Percentiles rank a stretch among this genome's conserved stretches.
Evolutionary conservation across 2,888 invertebrate genomes (phyloP).

Genomic region (Perithous albicinctus): DNA sequence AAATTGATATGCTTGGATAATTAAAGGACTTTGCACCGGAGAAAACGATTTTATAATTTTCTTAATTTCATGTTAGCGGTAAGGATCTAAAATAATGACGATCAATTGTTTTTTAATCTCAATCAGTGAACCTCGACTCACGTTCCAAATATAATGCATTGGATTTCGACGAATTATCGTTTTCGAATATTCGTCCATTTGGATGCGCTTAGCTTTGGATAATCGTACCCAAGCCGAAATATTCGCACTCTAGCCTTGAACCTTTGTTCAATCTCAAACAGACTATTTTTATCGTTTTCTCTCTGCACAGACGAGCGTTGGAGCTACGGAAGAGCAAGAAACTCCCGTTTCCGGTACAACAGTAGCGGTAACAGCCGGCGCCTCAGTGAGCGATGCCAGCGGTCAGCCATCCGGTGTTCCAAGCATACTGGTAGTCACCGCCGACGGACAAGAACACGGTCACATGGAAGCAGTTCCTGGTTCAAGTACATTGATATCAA

Average conservation of each 20-base stretch:
- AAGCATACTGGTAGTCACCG: constrained; percentile 74
- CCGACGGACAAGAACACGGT: constrained; percentile 77
- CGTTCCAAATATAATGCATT: too few species aligned
- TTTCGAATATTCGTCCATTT: too few species aligned
- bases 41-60: too few species aligned
- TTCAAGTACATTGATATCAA: constrained; percentile 76
- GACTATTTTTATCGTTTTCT: not conserved
- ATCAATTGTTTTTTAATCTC: too few species aligned
- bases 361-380: constrained; percentile 73
- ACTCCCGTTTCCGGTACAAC: constrained; percentile 75
- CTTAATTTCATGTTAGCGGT: too few species aligned
- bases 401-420: constrained; percentile 76
- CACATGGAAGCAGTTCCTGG: constrained; percentile 78
- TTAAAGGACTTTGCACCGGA: too few species aligned
- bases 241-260: not conserved
- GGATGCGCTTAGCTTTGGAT: too few species aligned
- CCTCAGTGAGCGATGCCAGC: constrained; percentile 73
- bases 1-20: too few species aligned
- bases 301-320: constrained; percentile 76
- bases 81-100: too few species aligned
- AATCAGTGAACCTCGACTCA: too few species aligned
- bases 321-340: constrained; percentile 80
- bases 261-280: constrained; percentile 8
- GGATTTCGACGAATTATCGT: too few species aligned
- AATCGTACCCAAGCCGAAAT: too few species aligned